Evolutionary conservation across 2,888 invertebrate species (phyloP).

Genomic region (Lacanobia wlatinum): DNA sequence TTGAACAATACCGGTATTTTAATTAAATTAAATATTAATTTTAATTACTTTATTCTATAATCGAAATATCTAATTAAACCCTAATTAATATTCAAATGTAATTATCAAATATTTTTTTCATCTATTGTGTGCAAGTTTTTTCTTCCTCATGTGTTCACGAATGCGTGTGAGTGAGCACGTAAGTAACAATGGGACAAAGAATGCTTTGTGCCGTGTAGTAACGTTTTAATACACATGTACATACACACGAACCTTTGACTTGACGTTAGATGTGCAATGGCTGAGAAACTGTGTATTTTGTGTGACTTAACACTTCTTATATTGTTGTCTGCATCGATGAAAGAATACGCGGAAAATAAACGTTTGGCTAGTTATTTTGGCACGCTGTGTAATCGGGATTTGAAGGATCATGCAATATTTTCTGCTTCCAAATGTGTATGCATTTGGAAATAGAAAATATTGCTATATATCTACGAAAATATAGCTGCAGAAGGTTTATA

Average conservation of each 20-base stretch:
- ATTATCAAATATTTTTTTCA: constrained; percentile 61
- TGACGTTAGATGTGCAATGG: constrained; percentile 58
- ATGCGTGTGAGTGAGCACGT: constrained; percentile 70
- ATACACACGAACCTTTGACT: constrained; percentile 32
- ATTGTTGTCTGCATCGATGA: constrained; percentile 32
- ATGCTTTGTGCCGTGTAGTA: constrained; percentile 74
- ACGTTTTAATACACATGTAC: constrained; percentile 59
- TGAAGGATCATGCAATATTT: neutral
- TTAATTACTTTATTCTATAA: too few species aligned
- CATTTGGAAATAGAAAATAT: too few species aligned
- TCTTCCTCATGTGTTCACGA: constrained; percentile 66
- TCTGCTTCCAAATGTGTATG: neutral
- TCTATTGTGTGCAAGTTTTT: constrained; percentile 67
- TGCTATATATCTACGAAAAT: too few species aligned
- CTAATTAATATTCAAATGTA: constrained; percentile 53
- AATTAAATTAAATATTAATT: too few species aligned
- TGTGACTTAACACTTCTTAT: constrained; percentile 47
- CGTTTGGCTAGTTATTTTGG: constrained; percentile 8
- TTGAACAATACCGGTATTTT: neutral
- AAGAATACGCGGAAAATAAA: constrained; percentile 34
- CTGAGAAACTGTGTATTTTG: constrained; percentile 56
- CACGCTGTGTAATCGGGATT: constrained; percentile 3
- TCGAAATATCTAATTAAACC: too few species aligned
- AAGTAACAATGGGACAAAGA: constrained; percentile 81
- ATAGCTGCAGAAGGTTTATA: too few species aligned